These are phyloP conservation scores for Corythaeola cristata DNA, from an alignment of 2,113 vertebrate genomes.

Conservation along the genomic window DNA sequence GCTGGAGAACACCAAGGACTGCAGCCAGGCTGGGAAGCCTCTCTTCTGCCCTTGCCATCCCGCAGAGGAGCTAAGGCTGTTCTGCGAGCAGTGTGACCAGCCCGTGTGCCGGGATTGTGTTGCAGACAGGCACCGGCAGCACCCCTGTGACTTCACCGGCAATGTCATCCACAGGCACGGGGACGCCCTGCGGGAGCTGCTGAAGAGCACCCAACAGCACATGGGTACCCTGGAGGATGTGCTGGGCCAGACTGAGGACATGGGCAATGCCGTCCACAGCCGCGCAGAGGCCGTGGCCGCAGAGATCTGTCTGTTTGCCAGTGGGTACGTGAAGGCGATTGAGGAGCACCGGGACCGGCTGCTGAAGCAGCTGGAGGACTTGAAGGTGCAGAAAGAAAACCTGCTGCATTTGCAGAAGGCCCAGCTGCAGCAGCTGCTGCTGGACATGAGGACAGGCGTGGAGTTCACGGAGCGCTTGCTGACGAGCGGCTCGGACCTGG, in stretches of 20 bases:
- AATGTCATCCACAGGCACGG: conserved; percentile 80
- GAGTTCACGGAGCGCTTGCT: conserved; percentile 87
- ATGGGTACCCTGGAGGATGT: conserved; percentile 75
- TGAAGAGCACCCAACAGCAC: conserved; percentile 76
- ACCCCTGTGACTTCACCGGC: conserved; percentile 73
- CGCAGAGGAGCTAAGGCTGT: conserved; percentile 85
- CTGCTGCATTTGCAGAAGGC: conserved; percentile 85
- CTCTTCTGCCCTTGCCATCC: conserved; percentile 84
- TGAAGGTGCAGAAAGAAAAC: conserved; percentile 81
- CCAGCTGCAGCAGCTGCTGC: conserved; percentile 86
- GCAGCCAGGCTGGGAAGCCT: conserved; percentile 72
- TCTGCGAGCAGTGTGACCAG: conserved; percentile 87
- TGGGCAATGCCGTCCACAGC: conserved; percentile 64
- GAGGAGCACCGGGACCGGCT: conserved; percentile 82
- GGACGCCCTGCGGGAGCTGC: conserved; percentile 79
- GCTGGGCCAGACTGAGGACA: conserved; percentile 71
- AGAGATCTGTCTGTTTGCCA: conserved; percentile 80
- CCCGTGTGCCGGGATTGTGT: conserved; percentile 84
- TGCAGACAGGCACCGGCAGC: conserved; percentile 81
- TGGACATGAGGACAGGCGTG: conserved; percentile 80
- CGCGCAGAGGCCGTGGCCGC: conserved; percentile 64
- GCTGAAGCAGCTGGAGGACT: conserved; percentile 83
- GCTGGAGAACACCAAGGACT: conserved; percentile 77
- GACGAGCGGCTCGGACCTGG: conserved; percentile 80
- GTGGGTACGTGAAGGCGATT: conserved; percentile 80